Evolutionary conservation across 2,113 vertebrate species (phyloP), one percentile per base, ranked within the genome.

Genomic region (Bombycilla garrulus): DNA sequence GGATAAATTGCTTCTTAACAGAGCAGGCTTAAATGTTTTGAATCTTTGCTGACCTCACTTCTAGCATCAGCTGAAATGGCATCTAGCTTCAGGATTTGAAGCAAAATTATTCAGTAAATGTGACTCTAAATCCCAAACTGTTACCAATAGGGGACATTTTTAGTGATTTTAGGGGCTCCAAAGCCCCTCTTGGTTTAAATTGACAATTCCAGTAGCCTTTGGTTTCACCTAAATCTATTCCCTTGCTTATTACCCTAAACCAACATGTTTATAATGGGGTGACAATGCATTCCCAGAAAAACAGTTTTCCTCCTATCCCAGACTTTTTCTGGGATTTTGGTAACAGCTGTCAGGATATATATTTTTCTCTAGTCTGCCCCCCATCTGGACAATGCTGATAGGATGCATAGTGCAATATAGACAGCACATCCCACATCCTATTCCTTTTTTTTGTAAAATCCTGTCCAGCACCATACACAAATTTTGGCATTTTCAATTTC

Each of bases 371-470:
- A 48, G 15, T 56, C 36, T 80, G 24, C n/a, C 7, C 10, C 19
- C 2, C 11, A 53, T n/a, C 54, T 6, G 1, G 45, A 21, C 8
- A 42, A 33, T 44, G n/a, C n/a, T 51, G 62, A 31, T 28, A 61
- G 14, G 16, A 36, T 61, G 24, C 60, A 36, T 72, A 73, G 64
- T 44, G 18, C 31, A 77, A 56, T 45, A n/a, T 10, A 83, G 54
- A 47, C 24, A 65, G 12, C 31, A 69, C 2, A 2, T 40, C 38
- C 20, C 24, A 40, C 0, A 1, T 54, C 11, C 7, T 85, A 14
- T 31, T 86, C 20, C 6, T 51, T 88, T 83, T 72, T 73, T 73
- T 84, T 44, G 25, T 69, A 70, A 88, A 92, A 35, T 35, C 20
- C 31, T 61, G 31, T 36, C 48, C 65, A 40, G 25, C 60, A 64